Base-by-base conservation (phyloP, 2,113 vertebrate genomes). In the Gymnarchus niloticus region DNA sequence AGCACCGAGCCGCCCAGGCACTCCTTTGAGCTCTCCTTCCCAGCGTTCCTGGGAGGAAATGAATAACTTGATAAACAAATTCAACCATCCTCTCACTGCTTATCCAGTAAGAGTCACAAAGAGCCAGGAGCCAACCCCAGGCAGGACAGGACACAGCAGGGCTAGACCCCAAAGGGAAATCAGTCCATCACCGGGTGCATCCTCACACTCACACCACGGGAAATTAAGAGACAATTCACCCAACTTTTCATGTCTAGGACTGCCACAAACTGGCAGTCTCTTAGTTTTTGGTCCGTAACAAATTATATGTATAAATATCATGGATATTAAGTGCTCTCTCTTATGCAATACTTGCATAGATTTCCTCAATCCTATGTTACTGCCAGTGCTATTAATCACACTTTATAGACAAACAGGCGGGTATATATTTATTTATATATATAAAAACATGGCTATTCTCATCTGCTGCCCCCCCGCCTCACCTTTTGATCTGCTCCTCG, bases 401-500 rank as follows among this genome's bases (percentile, higher is more conserved):
- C 9, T 65, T 33, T 69, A 12, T 33, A 65, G 28, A 65, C 25
- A 69, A 3, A 17, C 61, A 69, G 10, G 37, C 28, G 33, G 59
- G 59, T 28, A 14, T 65, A 65, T 65, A 33, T 65, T 2, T 65
- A n/a, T n/a, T n/a, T n/a, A n/a, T n/a, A n/a, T n/a, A n/a, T n/a
- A n/a, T n/a, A n/a, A 33, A 65, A 33, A 12, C 3, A 3, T 9
- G 17, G 65, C 4, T 19, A 37, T 41, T 73, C 65, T 73, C 6
- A 14, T 21, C 65, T 37, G 17, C n/a, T 33, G n/a, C n/a, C n/a
- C n/a, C n/a, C n/a, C n/a, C 61, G 4, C 41, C 91, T 93, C 88
- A 97, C 96, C 96, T 95, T 90, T 97, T 96, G 88, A 97, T 97
- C 90, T 97, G 96, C 85, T 97, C 96, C 86, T 97, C 96, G 8